Evolutionary conservation across 1,140 invertebrate genomes (phyloP), one percentile per base, ranked within the genome.

Genomic region (Drosophila quadrilineata): DNA sequence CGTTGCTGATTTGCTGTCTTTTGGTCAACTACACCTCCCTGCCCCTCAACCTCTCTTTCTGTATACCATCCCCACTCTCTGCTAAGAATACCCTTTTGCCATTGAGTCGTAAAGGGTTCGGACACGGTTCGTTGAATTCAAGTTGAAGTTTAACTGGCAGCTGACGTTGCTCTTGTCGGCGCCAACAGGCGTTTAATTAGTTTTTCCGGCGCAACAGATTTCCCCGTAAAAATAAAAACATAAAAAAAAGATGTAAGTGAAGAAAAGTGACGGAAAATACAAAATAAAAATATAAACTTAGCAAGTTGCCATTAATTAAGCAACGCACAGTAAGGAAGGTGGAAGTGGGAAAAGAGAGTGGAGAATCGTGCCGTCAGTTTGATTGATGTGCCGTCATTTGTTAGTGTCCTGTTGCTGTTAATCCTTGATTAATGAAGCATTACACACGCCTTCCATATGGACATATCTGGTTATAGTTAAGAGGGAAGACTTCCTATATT

Each of bases 341-440:
- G 12, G 16, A 10, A 17, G 5, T 1, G 6, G 14, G n/a, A 5
- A 10, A 8, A 9, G 3, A 19, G 12, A 6, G 38, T 3, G 24
- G 31, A 14, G 52, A 63, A 38, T 67, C 40, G 26, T 33, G 57
- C 14, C 53, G 36, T 41, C 49, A 48, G 49, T 77, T 72, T 77
- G 74, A 77, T 77, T 77, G 74, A 77, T 77, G 74, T 35, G 28
- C 57, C 54, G 60, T 41, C 64, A 50, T 64, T 76, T 76, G 40
- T 50, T 57, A 14, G 16, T 26, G 9, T 3, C 26, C n/a, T 62
- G 9, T 31, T 41, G n/a, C 6, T 33, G 9, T 41, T 43, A 49
- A 64, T 64, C 60, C 41, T 48, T 64, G 60, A 64, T 64, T 64
- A 64, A 64, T 64, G 62, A 65, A 65, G 8, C 45, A 17, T 29